Conservation (phyloP, 2,888 invertebrate species). For the Diloba caeruleocephala region DNA sequence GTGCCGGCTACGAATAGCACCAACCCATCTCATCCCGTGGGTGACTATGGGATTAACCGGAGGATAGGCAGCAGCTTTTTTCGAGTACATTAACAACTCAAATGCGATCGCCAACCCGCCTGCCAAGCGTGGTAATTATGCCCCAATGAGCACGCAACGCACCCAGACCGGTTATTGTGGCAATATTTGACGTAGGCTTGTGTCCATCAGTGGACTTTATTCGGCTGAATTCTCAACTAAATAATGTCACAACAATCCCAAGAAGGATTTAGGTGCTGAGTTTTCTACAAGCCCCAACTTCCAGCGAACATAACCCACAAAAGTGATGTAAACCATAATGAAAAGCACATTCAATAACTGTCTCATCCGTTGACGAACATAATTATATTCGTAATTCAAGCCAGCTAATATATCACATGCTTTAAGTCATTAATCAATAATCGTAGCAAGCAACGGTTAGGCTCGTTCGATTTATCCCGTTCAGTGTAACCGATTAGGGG, state of each 20-base stretch:
- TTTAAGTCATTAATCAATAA: constrained; percentile 57
- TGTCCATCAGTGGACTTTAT: too few relatives aligned
- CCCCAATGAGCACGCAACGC: too few relatives aligned
- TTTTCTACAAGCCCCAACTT: neutral
- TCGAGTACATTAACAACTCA: too few relatives aligned
- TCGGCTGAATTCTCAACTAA: too few relatives aligned
- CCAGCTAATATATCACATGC: constrained; percentile 57
- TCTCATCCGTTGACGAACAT: constrained; percentile 34
- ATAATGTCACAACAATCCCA: neutral
- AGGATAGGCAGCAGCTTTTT: too few relatives aligned
- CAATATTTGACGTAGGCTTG: too few relatives aligned
- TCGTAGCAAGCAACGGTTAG: constrained; percentile 54
- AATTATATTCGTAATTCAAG: constrained; percentile 58
- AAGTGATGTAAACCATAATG: constrained; percentile 30
- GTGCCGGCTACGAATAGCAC: too few relatives aligned
- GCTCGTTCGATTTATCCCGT: constrained; percentile 65
- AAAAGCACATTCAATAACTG: constrained; percentile 35
- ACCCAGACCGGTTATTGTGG: too few relatives aligned
- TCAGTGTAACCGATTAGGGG: constrained; percentile 74
- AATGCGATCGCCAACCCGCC: too few relatives aligned
- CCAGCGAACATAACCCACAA: constrained; percentile 2
- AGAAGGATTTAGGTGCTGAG: neutral
- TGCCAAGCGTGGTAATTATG: too few relatives aligned
- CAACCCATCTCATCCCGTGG: too few relatives aligned
- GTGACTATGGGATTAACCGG: too few relatives aligned